phyloP scores from a whole-genome alignment of 2,797 vertebrate genomes.

The Natrix natrix region DNA sequence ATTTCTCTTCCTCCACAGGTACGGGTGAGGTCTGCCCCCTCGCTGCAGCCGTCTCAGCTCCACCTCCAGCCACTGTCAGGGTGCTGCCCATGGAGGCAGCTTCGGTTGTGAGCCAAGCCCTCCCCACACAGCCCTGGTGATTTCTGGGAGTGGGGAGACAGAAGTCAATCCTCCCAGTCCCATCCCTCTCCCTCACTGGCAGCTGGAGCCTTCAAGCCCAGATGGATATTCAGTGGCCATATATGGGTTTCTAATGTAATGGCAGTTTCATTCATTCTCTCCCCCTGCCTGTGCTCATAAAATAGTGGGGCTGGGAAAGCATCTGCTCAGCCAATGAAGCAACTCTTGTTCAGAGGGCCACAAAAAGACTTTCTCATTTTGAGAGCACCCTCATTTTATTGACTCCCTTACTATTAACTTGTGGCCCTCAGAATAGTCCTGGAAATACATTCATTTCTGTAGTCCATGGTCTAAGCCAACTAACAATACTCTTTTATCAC shows the following conservation, averaged over 20 bases:
- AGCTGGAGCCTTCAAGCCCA: slow-evolving; percentile 24
- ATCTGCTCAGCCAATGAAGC: slow-evolving; percentile 13
- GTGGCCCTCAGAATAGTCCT: not conserved
- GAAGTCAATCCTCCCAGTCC: slow-evolving; percentile 14
- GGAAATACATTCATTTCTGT: not conserved
- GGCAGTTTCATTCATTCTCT: slow-evolving; percentile 35
- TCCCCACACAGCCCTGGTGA: slow-evolving; percentile 74
- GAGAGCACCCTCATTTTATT: slow-evolving; percentile 28
- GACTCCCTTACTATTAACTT: slow-evolving; percentile 3
- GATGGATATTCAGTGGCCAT: slow-evolving; percentile 32
- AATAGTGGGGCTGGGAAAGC: slow-evolving; percentile 31
- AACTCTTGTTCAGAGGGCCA: slow-evolving; percentile 16
- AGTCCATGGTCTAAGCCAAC: not conserved
- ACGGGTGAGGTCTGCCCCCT: slow-evolving; percentile 72
- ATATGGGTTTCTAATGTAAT: slow-evolving; percentile 33
- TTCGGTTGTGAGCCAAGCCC: slow-evolving; percentile 69
- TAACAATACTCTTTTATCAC: not conserved
- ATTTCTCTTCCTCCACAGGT: slow-evolving; percentile 55
- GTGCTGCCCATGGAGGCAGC: slow-evolving; percentile 68
- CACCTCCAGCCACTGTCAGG: slow-evolving; percentile 53
- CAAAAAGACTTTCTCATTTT: slow-evolving; percentile 13
- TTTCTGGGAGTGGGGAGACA: slow-evolving; percentile 58
- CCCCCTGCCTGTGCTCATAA: slow-evolving; percentile 22
- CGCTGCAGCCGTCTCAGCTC: slow-evolving; percentile 24
- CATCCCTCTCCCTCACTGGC: slow-evolving; percentile 17